phyloP scores from a whole-genome alignment of 2,113 vertebrate species.

The Xenopus tropicalis region UCB_Xtro_10.0 CM004445.2:29076501-29077000 shows the following conservation, averaged over 20 bases:
- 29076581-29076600: constrained; percentile 37
- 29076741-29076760: constrained; percentile 6
- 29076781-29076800: constrained; percentile 8
- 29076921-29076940: constrained; percentile 9
- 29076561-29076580: constrained; percentile 38
- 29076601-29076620: constrained; percentile 36
- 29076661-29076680: constrained; percentile 6
- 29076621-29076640: constrained; percentile 45
- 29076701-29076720: constrained; percentile 13
- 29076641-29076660: constrained; percentile 25
- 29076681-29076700: constrained; percentile 1
- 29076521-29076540: constrained; percentile 28
- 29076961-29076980: constrained; percentile 5
- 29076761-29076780: constrained; percentile 9
- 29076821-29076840: not conserved
- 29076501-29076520: constrained; percentile 36
- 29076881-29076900: not conserved
- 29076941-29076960: constrained; percentile 17
- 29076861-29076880: not conserved
- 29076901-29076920: constrained; percentile 15
- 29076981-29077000: constrained; percentile 35
- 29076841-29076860: too few species aligned
- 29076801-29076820: constrained; percentile 2
- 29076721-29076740: constrained; percentile 6
- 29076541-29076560: constrained; percentile 41